Percentiles rank a stretch among this genome's conserved stretches.
phyloP scores from a whole-genome alignment of 1,140 invertebrate species.

The Drosophila parabipectinata region DNA sequence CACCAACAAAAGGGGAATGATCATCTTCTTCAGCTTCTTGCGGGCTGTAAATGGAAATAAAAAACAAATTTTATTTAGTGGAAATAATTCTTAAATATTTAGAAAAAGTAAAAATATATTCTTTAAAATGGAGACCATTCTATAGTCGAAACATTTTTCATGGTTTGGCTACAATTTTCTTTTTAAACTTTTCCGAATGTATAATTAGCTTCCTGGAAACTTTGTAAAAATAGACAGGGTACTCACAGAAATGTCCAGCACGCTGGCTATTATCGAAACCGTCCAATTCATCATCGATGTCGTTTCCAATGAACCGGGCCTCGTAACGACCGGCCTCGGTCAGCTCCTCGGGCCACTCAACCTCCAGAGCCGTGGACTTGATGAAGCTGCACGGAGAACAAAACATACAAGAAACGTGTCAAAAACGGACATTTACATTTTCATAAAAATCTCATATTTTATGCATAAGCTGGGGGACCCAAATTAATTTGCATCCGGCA shows the following conservation, averaged over 20 bases:
- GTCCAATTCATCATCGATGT: conserved; percentile 92
- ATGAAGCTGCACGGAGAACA: conserved; percentile 86
- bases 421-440: conserved; percentile 45
- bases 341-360: conserved; percentile 88
- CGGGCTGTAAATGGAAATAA: conserved; percentile 86
- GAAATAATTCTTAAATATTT: background rate
- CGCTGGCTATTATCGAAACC: conserved; percentile 90
- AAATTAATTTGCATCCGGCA: conserved; percentile 61
- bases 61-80: background rate
- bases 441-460: conserved; percentile 59
- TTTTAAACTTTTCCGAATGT: background rate
- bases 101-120: background rate
- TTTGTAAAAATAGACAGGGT: background rate
- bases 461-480: conserved; percentile 50
- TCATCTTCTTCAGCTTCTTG: conserved; percentile 91
- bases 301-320: conserved; percentile 90
- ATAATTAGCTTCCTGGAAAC: background rate
- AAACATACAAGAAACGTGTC: conserved; percentile 15
- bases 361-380: conserved; percentile 90
- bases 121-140: no score
- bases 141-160: background rate
- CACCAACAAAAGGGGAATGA: conserved; percentile 91
- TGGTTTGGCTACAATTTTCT: no score
- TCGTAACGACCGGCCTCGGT: conserved; percentile 89
- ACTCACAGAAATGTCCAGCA: conserved; percentile 89